Evolutionary conservation across 2,888 invertebrate genomes (phyloP).

Genomic region (Junonia oenone): DNA sequence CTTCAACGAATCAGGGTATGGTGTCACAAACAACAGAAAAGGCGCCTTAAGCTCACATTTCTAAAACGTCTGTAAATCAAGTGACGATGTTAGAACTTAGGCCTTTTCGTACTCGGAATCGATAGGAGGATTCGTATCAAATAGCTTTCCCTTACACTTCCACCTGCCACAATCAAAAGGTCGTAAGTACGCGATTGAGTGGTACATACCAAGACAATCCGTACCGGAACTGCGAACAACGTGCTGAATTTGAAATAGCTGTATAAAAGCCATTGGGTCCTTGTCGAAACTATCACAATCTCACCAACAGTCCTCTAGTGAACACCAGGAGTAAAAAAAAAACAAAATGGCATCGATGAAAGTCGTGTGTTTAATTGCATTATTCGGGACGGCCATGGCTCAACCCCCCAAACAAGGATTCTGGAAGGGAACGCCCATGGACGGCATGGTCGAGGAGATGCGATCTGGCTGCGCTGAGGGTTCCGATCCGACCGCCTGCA

Average conservation of each 20-base stretch:
- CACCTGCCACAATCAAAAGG: slow-evolving; percentile 51
- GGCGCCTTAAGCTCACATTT: slow-evolving; percentile 47
- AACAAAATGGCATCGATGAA: slow-evolving; percentile 68
- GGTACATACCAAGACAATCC: slow-evolving; percentile 65
- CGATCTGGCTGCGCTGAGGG: slow-evolving; percentile 86
- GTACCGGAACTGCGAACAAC: slow-evolving; percentile 69
- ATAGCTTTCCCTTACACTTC: slow-evolving; percentile 76
- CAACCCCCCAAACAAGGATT: slow-evolving; percentile 83
- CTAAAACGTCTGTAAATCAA: slow-evolving; percentile 49
- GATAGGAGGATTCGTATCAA: slow-evolving; percentile 67
- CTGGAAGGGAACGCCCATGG: slow-evolving; percentile 86
- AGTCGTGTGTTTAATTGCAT: slow-evolving; percentile 72
- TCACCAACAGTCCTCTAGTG: slow-evolving; percentile 61
- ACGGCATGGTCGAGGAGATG: slow-evolving; percentile 87
- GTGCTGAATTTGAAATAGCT: slow-evolving; percentile 78
- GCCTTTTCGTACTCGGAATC: slow-evolving; percentile 47
- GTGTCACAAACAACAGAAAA: slow-evolving; percentile 78
- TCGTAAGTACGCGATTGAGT: slow-evolving; percentile 52
- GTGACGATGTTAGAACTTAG: slow-evolving; percentile 45
- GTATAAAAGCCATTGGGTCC: slow-evolving; percentile 75
- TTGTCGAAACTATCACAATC: slow-evolving; percentile 73
- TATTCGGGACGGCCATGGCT: slow-evolving; percentile 80
- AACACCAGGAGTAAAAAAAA: slow-evolving; percentile 51
- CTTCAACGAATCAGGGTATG: slow-evolving; percentile 65
- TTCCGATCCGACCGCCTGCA: slow-evolving; percentile 88